These are phyloP conservation scores for Pseudochirops corinnae DNA, from an alignment of 2,797 vertebrate species.

Conservation along the genomic window DNA sequence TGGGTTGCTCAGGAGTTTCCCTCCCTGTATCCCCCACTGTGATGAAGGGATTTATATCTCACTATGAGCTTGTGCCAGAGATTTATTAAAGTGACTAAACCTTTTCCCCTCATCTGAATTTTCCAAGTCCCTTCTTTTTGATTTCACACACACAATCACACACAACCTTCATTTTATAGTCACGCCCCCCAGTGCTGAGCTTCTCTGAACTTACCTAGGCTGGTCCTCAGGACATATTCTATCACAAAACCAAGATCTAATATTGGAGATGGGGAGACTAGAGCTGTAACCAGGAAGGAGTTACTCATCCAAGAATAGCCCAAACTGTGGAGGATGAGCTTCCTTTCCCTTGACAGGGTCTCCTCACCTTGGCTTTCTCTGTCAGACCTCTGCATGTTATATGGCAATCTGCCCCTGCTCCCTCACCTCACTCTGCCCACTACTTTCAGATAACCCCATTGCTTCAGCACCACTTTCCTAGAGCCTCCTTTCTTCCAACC, in stretches of 20 bases:
- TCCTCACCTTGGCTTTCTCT: not conserved
- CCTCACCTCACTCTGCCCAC: not conserved
- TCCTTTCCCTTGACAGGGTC: not conserved
- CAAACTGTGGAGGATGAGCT: not conserved
- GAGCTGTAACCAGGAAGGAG: not conserved
- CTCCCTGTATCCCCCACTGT: not conserved
- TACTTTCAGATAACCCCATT: not conserved
- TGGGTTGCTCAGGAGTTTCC: constrained; percentile 48
- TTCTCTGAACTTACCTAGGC: not conserved
- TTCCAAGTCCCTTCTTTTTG: not conserved
- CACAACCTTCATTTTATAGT: not conserved
- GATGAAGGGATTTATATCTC: constrained; percentile 43
- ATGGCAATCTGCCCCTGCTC: not conserved
- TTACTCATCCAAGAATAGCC: not conserved
- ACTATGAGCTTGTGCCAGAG: constrained; percentile 30
- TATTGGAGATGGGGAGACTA: not conserved
- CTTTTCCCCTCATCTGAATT: constrained; percentile 9
- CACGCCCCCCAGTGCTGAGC: not conserved
- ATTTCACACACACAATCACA: not conserved
- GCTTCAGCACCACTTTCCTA: not conserved
- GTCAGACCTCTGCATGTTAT: not conserved
- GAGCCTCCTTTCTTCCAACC: not conserved
- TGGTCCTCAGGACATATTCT: not conserved
- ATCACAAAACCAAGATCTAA: not conserved
- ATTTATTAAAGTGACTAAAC: constrained; percentile 62